Percentiles rank a stretch among this genome's conserved stretches.
These are phyloP conservation scores for Danionella cerebrum DNA, from an alignment of 2,113 vertebrate genomes.

Conservation along the genomic window DNA sequence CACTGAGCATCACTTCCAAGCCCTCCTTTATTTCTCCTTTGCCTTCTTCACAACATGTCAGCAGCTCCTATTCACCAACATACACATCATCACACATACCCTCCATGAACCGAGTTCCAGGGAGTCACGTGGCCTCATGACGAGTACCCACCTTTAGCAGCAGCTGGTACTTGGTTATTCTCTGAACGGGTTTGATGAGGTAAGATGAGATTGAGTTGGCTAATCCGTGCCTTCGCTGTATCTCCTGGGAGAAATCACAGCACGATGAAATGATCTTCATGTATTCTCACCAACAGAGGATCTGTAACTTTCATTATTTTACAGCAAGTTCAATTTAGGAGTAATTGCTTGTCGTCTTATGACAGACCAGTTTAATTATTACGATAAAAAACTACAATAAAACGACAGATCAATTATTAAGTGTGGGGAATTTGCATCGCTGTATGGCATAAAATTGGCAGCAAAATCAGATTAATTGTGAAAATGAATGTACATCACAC, in stretches of 20 bases:
- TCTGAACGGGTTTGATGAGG: constrained; percentile 94
- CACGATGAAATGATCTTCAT: too few species aligned
- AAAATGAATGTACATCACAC: too few species aligned
- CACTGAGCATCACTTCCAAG: constrained; percentile 96
- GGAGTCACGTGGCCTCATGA: background rate
- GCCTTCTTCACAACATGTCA: constrained; percentile 96
- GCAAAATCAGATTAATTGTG: too few species aligned
- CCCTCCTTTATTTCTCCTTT: constrained; percentile 98
- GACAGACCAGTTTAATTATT: too few species aligned
- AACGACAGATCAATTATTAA: too few species aligned
- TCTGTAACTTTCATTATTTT: too few species aligned
- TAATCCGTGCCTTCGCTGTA: constrained; percentile 88
- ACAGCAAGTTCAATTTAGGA: too few species aligned
- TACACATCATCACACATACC: background rate
- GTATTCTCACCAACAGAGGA: too few species aligned
- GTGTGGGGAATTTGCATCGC: too few species aligned
- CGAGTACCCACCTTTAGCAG: constrained; percentile 79
- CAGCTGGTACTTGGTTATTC: constrained; percentile 97
- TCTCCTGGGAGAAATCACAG: constrained; percentile 69
- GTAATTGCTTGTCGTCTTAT: too few species aligned
- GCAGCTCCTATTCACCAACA: constrained; percentile 73
- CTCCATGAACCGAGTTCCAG: background rate
- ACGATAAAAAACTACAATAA: too few species aligned
- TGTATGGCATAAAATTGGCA: too few species aligned
- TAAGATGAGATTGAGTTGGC: constrained; percentile 96